These are phyloP conservation scores for Agrilus biguttatus DNA, from an alignment of 2,888 invertebrate genomes.

Conservation along the genomic window DNA sequence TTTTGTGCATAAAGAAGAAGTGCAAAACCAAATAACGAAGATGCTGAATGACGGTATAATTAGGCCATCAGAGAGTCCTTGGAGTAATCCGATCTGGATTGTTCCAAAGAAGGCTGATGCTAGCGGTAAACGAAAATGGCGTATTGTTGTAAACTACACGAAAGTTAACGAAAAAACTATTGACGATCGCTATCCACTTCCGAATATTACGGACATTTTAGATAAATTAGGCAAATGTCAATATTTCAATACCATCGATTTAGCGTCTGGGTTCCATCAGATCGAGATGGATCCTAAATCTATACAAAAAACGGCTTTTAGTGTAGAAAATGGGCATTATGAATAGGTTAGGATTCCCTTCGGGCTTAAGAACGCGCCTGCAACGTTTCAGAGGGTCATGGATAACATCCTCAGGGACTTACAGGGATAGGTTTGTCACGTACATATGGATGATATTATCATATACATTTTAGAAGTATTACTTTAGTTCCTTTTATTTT, in stretches of 20 bases:
- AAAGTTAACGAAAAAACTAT: slow-evolving; percentile 1
- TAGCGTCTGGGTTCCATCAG: slow-evolving; percentile 15
- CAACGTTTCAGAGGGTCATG: slow-evolving; percentile 22
- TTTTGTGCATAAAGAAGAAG: slow-evolving; percentile 15
- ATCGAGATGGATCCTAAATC: slow-evolving; percentile 10
- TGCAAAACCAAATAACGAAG: slow-evolving; percentile 12
- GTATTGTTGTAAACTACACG: slow-evolving; percentile 16
- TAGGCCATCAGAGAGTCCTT: slow-evolving; percentile 10
- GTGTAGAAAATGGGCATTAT: slow-evolving; percentile 15
- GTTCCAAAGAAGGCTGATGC: slow-evolving; percentile 17
- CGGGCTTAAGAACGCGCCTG: slow-evolving; percentile 18
- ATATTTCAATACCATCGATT: slow-evolving; percentile 10
- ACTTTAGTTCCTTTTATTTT: too few relatives aligned
- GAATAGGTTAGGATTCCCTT: slow-evolving; percentile 20
- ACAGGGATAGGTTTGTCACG: slow-evolving; percentile 13
- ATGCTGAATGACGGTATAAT: slow-evolving; percentile 14
- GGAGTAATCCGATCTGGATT: slow-evolving; percentile 15
- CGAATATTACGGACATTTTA: slow-evolving; percentile 12
- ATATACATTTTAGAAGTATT: too few relatives aligned
- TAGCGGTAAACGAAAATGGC: slow-evolving; percentile 11
- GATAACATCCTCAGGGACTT: slow-evolving; percentile 16
- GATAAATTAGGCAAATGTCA: slow-evolving; percentile 9
- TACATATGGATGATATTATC: slow-evolving; percentile 17
- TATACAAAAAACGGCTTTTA: slow-evolving; percentile 18
- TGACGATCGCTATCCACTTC: too few relatives aligned